Conservation (phyloP, 2,113 vertebrate genomes). For the Neotoma lepida region DNA sequence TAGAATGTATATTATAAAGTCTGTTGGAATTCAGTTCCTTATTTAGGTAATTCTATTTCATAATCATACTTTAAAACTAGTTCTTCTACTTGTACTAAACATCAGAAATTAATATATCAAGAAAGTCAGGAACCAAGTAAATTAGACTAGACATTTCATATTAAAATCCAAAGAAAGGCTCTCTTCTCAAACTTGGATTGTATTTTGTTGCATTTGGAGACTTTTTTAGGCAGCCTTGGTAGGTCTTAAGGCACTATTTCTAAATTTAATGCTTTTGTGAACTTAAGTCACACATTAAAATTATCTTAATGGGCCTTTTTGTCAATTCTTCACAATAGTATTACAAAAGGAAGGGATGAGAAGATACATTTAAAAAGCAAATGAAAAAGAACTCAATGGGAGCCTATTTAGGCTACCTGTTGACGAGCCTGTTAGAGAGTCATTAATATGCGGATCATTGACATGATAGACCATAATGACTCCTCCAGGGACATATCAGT, state of each 20-base stretch:
- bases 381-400: constrained; percentile 78
- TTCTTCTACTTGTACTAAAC: constrained; percentile 51
- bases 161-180: constrained; percentile 65
- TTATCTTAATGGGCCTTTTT: constrained; percentile 78
- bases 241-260: constrained; percentile 73
- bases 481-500: constrained; percentile 75
- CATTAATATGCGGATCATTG: constrained; percentile 76
- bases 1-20: background rate
- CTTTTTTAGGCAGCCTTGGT: constrained; percentile 51
- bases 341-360: constrained; percentile 66
- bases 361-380: constrained; percentile 79
- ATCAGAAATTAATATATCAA: constrained; percentile 56
- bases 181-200: constrained; percentile 55
- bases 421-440: constrained; percentile 71
- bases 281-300: constrained; percentile 74
- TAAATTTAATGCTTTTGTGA: constrained; percentile 78
- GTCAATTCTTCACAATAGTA: constrained; percentile 77
- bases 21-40: constrained; percentile 32
- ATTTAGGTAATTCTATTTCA: constrained; percentile 51
- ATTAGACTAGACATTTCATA: constrained; percentile 41
- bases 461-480: constrained; percentile 78
- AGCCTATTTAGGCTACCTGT: constrained; percentile 77
- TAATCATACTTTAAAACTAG: constrained; percentile 46
- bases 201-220: constrained; percentile 64
- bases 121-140: constrained; percentile 48